These are phyloP conservation scores for Heliconius himera DNA, from an alignment of 1,140 invertebrate species.

Conservation along the genomic window DNA sequence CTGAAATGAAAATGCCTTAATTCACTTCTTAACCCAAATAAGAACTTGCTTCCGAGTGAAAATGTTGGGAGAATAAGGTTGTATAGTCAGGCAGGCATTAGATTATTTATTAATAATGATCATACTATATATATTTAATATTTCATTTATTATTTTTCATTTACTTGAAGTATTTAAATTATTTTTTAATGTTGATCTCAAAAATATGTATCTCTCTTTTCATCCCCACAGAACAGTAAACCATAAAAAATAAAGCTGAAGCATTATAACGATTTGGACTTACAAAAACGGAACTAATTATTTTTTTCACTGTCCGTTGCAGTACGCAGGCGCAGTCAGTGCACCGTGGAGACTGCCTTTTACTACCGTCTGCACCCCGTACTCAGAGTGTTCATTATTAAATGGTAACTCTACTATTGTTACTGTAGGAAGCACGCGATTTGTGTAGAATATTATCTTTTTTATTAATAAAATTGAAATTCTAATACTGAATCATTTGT, in stretches of 20 bases:
- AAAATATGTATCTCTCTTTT: background rate
- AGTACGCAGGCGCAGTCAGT: slow-evolving; percentile 27
- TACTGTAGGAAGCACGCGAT: background rate
- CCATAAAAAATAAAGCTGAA: background rate
- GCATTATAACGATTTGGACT: slow-evolving; percentile 20
- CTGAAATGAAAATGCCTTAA: too few relatives aligned
- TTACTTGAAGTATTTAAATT: too few relatives aligned
- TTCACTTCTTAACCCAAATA: too few relatives aligned
- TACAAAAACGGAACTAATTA: slow-evolving; percentile 32
- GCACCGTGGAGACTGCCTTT: slow-evolving; percentile 27
- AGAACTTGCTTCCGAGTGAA: too few relatives aligned
- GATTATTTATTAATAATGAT: too few relatives aligned
- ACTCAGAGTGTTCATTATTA: background rate
- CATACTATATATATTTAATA: too few relatives aligned
- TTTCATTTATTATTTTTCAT: too few relatives aligned
- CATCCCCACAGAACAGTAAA: background rate
- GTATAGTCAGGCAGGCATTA: too few relatives aligned
- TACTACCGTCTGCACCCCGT: background rate
- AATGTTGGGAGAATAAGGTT: too few relatives aligned
- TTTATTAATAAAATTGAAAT: too few relatives aligned
- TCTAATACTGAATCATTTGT: too few relatives aligned
- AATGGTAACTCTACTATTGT: background rate
- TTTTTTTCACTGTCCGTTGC: slow-evolving; percentile 24
- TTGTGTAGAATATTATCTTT: background rate
- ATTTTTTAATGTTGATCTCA: too few relatives aligned